phyloP scores from a whole-genome alignment of 2,888 invertebrate genomes.

The Xylota sylvarum region DNA sequence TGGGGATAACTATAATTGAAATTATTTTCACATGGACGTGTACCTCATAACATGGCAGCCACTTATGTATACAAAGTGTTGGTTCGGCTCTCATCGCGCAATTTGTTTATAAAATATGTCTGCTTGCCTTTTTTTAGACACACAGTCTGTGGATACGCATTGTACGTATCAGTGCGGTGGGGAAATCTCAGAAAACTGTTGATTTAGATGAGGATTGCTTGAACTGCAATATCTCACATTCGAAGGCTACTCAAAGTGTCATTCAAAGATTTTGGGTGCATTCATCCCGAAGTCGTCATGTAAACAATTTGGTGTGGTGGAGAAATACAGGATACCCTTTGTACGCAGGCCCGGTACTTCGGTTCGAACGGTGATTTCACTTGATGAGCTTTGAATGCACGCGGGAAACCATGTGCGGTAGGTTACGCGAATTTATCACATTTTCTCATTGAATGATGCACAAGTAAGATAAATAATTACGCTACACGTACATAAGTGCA shows the following conservation, averaged over 20 bases:
- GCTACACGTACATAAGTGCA: background rate
- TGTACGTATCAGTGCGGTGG: slow-evolving; percentile 9
- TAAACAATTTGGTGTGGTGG: slow-evolving; percentile 66
- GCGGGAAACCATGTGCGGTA: slow-evolving; percentile 63
- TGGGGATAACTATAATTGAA: slow-evolving; percentile 64
- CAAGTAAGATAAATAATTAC: slow-evolving; percentile 56
- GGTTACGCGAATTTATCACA: slow-evolving; percentile 16
- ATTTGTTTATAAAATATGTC: slow-evolving; percentile 71
- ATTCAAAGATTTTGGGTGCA: slow-evolving; percentile 65
- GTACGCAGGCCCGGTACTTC: slow-evolving; percentile 63
- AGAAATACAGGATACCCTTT: slow-evolving; percentile 39
- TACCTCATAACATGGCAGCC: slow-evolving; percentile 59
- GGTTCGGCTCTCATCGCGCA: slow-evolving; percentile 49
- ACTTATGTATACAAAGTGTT: slow-evolving; percentile 57
- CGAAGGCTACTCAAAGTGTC: slow-evolving; percentile 58
- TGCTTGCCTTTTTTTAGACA: slow-evolving; percentile 56
- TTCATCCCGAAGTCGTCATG: slow-evolving; percentile 66
- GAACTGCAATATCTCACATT: slow-evolving; percentile 1
- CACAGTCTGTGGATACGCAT: slow-evolving; percentile 1
- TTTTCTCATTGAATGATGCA: slow-evolving; percentile 1
- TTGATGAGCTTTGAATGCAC: slow-evolving; percentile 70
- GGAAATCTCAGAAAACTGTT: slow-evolving; percentile 18
- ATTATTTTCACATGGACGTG: slow-evolving; percentile 62
- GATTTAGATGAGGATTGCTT: slow-evolving; percentile 19
- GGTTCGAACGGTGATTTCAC: slow-evolving; percentile 63